These are phyloP conservation scores for Drosophila oshimai DNA, from an alignment of 1,140 invertebrate genomes.

Conservation along the genomic window DNA sequence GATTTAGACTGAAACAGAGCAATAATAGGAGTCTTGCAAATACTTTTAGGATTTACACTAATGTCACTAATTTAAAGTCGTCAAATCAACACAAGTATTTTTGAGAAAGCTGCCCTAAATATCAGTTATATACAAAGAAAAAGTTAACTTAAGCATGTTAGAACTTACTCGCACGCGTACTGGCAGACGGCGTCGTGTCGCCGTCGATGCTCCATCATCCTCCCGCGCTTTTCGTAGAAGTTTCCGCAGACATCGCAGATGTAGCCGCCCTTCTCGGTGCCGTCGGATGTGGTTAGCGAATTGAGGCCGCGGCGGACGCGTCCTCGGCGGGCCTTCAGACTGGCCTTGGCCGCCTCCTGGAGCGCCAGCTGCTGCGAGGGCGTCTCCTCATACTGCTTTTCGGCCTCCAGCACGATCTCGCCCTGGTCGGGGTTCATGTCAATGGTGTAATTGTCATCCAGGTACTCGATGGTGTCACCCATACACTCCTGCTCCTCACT, in stretches of 20 bases:
- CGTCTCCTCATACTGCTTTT: slow-evolving; percentile 23
- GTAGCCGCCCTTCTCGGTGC: slow-evolving; percentile 46
- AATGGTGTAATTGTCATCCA: slow-evolving; percentile 65
- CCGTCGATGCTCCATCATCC: slow-evolving; percentile 75
- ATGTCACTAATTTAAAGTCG: no score
- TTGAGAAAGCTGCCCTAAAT: no score
- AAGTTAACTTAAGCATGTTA: no score
- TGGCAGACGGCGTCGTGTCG: slow-evolving; percentile 64
- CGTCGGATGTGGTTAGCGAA: slow-evolving; percentile 45
- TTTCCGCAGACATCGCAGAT: slow-evolving; percentile 79
- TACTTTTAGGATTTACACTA: no score
- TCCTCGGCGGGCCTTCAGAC: slow-evolving; percentile 41
- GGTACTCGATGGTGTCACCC: slow-evolving; percentile 62
- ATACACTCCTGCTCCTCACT: slow-evolving; percentile 49
- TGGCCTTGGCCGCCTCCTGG: slow-evolving; percentile 25
- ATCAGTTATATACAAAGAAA: no score
- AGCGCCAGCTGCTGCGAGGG: not conserved
- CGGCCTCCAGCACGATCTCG: slow-evolving; percentile 46
- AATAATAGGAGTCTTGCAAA: no score
- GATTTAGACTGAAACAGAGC: no score
- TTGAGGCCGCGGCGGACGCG: slow-evolving; percentile 40
- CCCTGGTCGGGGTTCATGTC: slow-evolving; percentile 50
- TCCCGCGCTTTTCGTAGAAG: slow-evolving; percentile 70
- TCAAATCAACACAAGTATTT: no score
- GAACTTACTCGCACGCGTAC: slow-evolving; percentile 75